Conservation (phyloP, 2,888 invertebrate genomes). For the Hesperia comma region DNA sequence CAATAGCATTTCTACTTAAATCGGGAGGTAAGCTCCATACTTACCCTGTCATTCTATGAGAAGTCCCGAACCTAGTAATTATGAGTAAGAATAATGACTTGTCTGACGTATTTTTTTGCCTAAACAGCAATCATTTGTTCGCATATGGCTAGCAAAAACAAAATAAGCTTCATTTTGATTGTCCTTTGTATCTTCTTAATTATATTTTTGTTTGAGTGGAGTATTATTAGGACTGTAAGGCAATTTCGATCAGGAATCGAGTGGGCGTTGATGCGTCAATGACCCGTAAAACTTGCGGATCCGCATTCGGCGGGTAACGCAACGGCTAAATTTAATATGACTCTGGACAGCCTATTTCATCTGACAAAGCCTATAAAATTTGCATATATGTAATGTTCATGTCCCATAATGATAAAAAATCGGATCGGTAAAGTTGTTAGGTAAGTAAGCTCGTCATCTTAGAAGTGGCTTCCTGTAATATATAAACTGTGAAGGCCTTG, state of each 20-base stretch:
- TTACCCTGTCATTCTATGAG: background rate
- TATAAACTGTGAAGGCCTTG: too few relatives aligned
- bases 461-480: too few relatives aligned
- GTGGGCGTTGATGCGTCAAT: slow-evolving; percentile 82
- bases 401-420: slow-evolving; percentile 3
- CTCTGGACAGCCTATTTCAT: slow-evolving; percentile 26
- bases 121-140: background rate
- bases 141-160: slow-evolving; percentile 1
- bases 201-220: slow-evolving; percentile 6
- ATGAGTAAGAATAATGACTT: background rate
- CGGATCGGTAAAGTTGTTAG: background rate
- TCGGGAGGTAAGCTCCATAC: background rate
- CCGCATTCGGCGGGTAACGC: slow-evolving; percentile 70
- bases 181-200: slow-evolving; percentile 31
- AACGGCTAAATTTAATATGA: slow-evolving; percentile 33
- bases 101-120: background rate
- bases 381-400: slow-evolving; percentile 18
- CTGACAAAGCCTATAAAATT: slow-evolving; percentile 31
- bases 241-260: slow-evolving; percentile 64
- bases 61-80: background rate
- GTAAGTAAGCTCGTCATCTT: background rate
- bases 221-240: slow-evolving; percentile 47
- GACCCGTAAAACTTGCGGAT: slow-evolving; percentile 81
- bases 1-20: slow-evolving; percentile 49
- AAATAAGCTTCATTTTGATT: slow-evolving; percentile 49